Base-by-base conservation (phyloP, 2,888 invertebrate species). In the Lepidocyrtoides sp. region DNA sequence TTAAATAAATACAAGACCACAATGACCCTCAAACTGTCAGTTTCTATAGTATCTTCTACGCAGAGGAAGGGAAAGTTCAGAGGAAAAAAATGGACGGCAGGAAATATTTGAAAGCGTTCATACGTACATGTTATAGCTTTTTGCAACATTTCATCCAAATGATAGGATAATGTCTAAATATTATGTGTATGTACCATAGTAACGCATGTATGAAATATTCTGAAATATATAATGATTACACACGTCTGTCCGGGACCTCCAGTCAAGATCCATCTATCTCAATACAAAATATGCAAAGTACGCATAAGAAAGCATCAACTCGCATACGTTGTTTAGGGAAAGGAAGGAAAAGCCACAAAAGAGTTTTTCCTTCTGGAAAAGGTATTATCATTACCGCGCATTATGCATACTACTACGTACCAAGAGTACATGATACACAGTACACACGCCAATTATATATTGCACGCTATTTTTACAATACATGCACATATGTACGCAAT, bases 401-500 rank as follows among this genome's bases (percentile, higher is more conserved):
- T 41, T n/a, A n/a, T n/a, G n/a, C n/a, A n/a, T n/a, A n/a, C n/a
- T n/a, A n/a, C n/a, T n/a, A n/a, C n/a, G n/a, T 44, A 44, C 44
- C 44, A 12, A 44, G 12, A 44, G 1, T 1, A 44, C 44, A 12
- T 8, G 4, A 44, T 17, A 54, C 17, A 7, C 54, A 51, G 57
- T 20, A 57, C 57, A 14, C 10, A n/a, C n/a, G 17, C 54, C 23
- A 36, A 69, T 69, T 10, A 69, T 69, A 69, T 69, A 69, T 41
- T 32, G 10, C 32, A 69, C 14, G 69, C 36, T 69, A 36, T 69
- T 69, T 69, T 63, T 63, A 29, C 29, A 44, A 8, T 44, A 44
- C n/a, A n/a, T n/a, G n/a, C n/a, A n/a, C n/a, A n/a, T 69, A 63
- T 26, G n/a, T 69, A 14, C 29, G 69, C 36, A 36, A 69, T 69